phyloP scores from a whole-genome alignment of 2,113 vertebrate species.

The Nyctereutes procyonoides region DNA sequence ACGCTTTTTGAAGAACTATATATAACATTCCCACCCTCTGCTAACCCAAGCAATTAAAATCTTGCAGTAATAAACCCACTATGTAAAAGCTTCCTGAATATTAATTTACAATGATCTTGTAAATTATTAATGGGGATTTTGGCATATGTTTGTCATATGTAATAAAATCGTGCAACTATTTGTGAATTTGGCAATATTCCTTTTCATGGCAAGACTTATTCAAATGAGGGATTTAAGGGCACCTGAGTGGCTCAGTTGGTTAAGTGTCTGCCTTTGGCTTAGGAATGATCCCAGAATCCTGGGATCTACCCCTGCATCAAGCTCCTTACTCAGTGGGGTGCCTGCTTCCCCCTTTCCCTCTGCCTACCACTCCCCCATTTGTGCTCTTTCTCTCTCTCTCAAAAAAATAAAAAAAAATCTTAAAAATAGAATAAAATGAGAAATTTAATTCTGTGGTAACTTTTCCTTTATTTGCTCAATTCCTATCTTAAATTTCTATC shows the following conservation, averaged over 20 bases:
- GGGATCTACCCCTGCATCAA: too few species aligned
- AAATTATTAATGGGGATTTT: not conserved
- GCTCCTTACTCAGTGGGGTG: too few species aligned
- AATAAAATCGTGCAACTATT: not conserved
- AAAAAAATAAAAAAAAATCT: too few species aligned
- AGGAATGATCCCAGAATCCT: too few species aligned
- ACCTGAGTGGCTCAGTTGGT: too few species aligned
- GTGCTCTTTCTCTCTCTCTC: too few species aligned
- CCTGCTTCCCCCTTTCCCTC: too few species aligned
- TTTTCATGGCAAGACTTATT: not conserved
- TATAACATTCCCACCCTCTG: conserved; percentile 2
- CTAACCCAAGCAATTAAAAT: conserved; percentile 47
- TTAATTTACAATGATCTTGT: not conserved
- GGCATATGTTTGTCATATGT: not conserved
- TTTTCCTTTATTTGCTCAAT: not conserved
- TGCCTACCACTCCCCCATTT: too few species aligned
- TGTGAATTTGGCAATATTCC: not conserved
- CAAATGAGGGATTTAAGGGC: not conserved
- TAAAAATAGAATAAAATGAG: too few species aligned
- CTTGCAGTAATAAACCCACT: not conserved
- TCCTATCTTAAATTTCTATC: not conserved
- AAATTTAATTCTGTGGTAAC: not conserved
- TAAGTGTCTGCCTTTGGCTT: too few species aligned
- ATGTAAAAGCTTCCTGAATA: not conserved
- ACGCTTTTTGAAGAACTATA: not conserved